A percentile compares a stretch with the other conserved stretches of the same genome.
Evolutionary conservation across 2,797 vertebrate genomes (phyloP).

Genomic region (Corythornis leucogaster): DNA sequence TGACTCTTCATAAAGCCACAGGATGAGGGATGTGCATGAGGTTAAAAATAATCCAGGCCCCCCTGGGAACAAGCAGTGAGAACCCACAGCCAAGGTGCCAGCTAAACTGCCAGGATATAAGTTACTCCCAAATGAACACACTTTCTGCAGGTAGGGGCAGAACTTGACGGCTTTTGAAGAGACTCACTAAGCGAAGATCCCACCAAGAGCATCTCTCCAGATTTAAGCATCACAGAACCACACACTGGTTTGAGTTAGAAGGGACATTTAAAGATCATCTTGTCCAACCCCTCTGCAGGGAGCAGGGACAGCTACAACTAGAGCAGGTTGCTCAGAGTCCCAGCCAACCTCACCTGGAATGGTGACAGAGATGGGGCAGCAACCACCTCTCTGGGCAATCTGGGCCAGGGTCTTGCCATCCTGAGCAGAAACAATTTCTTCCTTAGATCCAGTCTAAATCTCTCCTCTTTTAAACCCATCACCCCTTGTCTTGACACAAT

Average conservation of each 20-base stretch:
- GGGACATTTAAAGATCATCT: neutral
- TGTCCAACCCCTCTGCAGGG: neutral
- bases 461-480: neutral
- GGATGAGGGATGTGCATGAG: neutral
- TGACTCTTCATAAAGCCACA: neutral
- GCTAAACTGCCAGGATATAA: neutral
- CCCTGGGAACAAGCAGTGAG: neutral
- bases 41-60: neutral
- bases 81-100: neutral
- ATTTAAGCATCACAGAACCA: neutral
- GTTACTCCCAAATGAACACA: neutral
- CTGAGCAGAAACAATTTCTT: neutral
- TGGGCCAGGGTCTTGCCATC: neutral
- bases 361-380: neutral
- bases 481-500: neutral
- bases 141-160: neutral
- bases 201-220: neutral
- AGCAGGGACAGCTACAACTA: neutral
- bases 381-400: neutral
- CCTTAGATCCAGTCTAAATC: neutral
- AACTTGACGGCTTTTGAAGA: neutral
- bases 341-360: too few species aligned
- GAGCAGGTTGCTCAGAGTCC: neutral
- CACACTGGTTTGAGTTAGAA: neutral
- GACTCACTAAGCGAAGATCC: neutral